phyloP scores from a whole-genome alignment of 1,140 invertebrate species.

The Apis laboriosa region DNA sequence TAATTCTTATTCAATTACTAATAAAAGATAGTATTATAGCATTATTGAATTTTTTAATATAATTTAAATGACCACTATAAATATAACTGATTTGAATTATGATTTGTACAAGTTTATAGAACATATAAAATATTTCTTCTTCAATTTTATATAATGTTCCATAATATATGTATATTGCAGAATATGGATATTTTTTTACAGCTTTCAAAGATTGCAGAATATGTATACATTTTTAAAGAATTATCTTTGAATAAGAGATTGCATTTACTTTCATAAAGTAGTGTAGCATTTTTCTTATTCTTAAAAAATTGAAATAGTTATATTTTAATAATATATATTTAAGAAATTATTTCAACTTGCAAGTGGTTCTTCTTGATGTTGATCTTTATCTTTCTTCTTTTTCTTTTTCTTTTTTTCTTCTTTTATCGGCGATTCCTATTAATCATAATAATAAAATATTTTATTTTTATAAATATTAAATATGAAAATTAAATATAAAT shows the following conservation, averaged over 20 bases:
- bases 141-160: background rate
- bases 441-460: constrained; percentile 11
- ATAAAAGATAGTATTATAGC: background rate
- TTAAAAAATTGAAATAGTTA: background rate
- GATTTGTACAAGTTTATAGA: constrained; percentile 25
- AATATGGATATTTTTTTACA: constrained; percentile 11
- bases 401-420: constrained; percentile 90
- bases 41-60: constrained; percentile 9
- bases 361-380: constrained; percentile 77
- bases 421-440: constrained; percentile 74
- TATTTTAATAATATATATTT: background rate
- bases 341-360: constrained; percentile 36
- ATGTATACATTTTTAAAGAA: constrained; percentile 3
- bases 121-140: constrained; percentile 21
- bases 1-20: background rate
- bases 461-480: background rate
- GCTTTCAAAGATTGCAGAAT: background rate
- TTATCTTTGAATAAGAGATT: background rate
- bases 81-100: background rate
- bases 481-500: background rate
- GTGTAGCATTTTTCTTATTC: background rate
- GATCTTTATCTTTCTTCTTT: constrained; percentile 86
- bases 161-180: background rate
- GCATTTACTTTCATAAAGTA: background rate
- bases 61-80: constrained; percentile 8